Evolutionary conservation across 2,888 invertebrate genomes (phyloP).

Genomic region (Ellobium chinense): DNA sequence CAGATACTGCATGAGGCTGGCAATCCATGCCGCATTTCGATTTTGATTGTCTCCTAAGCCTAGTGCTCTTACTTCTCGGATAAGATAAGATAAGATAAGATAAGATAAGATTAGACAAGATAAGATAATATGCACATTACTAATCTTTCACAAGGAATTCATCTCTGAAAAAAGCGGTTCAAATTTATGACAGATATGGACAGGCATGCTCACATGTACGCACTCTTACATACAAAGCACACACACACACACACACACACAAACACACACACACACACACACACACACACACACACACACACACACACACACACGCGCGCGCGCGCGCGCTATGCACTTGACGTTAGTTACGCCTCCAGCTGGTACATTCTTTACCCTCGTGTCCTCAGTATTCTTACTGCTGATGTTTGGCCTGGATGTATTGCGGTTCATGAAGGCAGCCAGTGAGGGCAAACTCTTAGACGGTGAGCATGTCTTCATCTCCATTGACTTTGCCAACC

Average conservation of each 20-base stretch:
- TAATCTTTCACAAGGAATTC: too few relatives aligned
- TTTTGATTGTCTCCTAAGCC: too few relatives aligned
- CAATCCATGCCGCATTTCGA: too few relatives aligned
- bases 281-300: not conserved
- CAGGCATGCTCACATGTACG: not conserved
- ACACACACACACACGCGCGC: not conserved
- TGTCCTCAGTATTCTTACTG: slow-evolving; percentile 64
- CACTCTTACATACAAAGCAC: not conserved
- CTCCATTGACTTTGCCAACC: slow-evolving; percentile 61
- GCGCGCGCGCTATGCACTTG: not conserved
- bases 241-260: not conserved
- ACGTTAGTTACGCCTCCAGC: too few relatives aligned
- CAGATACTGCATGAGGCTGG: too few relatives aligned
- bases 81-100: too few relatives aligned
- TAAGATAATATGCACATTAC: too few relatives aligned
- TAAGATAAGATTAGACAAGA: too few relatives aligned
- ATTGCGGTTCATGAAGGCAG: slow-evolving; percentile 62
- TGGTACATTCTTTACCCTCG: too few relatives aligned
- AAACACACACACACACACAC: not conserved
- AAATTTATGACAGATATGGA: not conserved
- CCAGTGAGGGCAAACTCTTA: slow-evolving; percentile 55
- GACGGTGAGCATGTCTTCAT: slow-evolving; percentile 66
- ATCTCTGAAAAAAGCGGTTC: not conserved
- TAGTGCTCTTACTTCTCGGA: too few relatives aligned
- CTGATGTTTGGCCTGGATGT: slow-evolving; percentile 64